A percentile compares a stretch with the other conserved stretches of the same genome.
These are phyloP conservation scores for Lamproptera curius DNA, from an alignment of 2,888 invertebrate species.

Conservation along the genomic window DNA sequence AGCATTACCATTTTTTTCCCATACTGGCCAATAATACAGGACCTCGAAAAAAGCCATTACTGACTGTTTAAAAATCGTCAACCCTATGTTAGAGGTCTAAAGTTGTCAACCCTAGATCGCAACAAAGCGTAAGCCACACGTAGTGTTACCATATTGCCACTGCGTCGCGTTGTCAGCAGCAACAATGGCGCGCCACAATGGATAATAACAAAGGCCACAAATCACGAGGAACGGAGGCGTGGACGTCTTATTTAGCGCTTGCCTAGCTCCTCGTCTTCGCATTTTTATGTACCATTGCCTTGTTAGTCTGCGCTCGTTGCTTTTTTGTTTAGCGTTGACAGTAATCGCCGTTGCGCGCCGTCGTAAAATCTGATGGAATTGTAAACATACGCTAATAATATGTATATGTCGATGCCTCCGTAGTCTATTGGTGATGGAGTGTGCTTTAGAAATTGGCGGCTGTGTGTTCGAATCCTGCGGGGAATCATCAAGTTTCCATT, in stretches of 20 bases:
- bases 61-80: too few relatives aligned
- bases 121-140: conserved; percentile 12
- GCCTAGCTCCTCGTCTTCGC: conserved; percentile 24
- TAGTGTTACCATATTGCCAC: conserved; percentile 19
- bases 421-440: too few relatives aligned
- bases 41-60: too few relatives aligned
- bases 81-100: neutral
- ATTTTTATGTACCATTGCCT: conserved; percentile 24
- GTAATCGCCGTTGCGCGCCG: neutral
- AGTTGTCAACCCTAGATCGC: conserved; percentile 5
- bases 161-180: conserved; percentile 28
- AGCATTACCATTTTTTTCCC: too few relatives aligned
- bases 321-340: neutral
- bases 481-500: too few relatives aligned
- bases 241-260: conserved; percentile 37
- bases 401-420: too few relatives aligned
- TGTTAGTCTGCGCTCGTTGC: conserved; percentile 3
- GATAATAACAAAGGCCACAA: conserved; percentile 45
- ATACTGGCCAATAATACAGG: too few relatives aligned
- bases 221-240: conserved; percentile 37
- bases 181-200: conserved; percentile 34
- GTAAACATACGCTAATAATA: too few relatives aligned
- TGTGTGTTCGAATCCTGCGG: too few relatives aligned
- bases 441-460: too few relatives aligned
- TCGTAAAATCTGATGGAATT: neutral